phyloP scores from a whole-genome alignment of 2,888 invertebrate genomes.

The Drosophila bunnanda region DNA sequence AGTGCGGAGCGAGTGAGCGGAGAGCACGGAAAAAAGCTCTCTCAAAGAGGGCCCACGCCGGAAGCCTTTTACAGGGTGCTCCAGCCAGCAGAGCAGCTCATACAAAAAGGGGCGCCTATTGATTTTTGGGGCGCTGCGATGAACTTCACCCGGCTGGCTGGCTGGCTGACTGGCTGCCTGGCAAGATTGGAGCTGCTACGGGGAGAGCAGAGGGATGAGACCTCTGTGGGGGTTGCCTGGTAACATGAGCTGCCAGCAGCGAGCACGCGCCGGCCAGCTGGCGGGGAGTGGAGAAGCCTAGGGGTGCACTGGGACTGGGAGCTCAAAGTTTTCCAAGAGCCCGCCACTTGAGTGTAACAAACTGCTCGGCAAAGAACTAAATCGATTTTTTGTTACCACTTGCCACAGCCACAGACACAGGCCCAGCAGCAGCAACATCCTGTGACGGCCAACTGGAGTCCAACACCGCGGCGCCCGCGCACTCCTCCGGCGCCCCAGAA shows the following conservation, averaged over 20 bases:
- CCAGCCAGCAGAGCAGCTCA: conserved; percentile 6
- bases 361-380: conserved; percentile 62
- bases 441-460: conserved; percentile 61
- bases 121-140: conserved; percentile 69
- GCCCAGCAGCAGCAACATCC: conserved; percentile 45
- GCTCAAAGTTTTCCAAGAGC: conserved; percentile 66
- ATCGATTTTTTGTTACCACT: conserved; percentile 65
- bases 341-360: conserved; percentile 68
- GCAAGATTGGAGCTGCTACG: conserved; percentile 20
- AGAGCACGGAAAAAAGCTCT: conserved; percentile 44
- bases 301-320: conserved; percentile 20
- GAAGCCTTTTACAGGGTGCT: conserved; percentile 73
- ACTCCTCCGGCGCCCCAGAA: conserved; percentile 77
- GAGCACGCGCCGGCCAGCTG: conserved; percentile 53
- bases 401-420: conserved; percentile 32
- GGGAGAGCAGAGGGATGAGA: conserved; percentile 8
- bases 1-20: conserved; percentile 11
- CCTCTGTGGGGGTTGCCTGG: conserved; percentile 64
- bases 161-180: conserved; percentile 19
- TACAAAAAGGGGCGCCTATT: conserved; percentile 62
- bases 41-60: conserved; percentile 43
- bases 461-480: conserved; percentile 57
- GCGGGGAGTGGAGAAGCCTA: conserved; percentile 28
- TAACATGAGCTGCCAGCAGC: conserved; percentile 62
- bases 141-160: conserved; percentile 67